Conservation (phyloP, 2,113 vertebrate genomes). For the Periophthalmodon schlosseri region DNA sequence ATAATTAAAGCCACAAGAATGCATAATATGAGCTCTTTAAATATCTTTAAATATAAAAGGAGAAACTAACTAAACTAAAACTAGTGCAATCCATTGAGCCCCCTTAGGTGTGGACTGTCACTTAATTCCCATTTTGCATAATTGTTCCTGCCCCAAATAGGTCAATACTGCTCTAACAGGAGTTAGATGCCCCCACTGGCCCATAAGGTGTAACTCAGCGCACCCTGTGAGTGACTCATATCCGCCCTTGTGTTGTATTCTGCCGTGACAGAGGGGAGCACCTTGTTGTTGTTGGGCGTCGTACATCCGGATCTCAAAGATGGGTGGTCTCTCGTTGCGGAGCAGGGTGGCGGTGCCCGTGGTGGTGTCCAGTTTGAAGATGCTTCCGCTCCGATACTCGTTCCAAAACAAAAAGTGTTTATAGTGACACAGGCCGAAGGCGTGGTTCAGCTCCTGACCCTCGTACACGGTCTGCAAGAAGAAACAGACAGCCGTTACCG, state of each 20-base stretch:
- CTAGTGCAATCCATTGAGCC: too few species aligned
- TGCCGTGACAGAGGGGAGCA: slow-evolving; percentile 1
- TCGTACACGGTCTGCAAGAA: slow-evolving; percentile 88
- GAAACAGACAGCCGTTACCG: too few species aligned
- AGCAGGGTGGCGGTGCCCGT: slow-evolving; percentile 84
- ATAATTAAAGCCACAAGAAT: too few species aligned
- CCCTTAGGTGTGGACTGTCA: too few species aligned
- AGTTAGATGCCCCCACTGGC: too few species aligned
- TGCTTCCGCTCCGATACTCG: slow-evolving; percentile 94
- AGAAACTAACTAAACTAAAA: too few species aligned
- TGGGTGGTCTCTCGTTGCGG: slow-evolving; percentile 92
- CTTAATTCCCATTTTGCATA: too few species aligned
- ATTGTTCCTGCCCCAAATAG: too few species aligned
- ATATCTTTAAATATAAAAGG: too few species aligned
- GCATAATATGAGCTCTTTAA: too few species aligned
- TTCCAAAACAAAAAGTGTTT: slow-evolving; percentile 96
- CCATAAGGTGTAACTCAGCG: background rate
- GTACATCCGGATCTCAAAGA: slow-evolving; percentile 98
- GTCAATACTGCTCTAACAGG: too few species aligned
- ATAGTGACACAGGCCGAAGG: slow-evolving; percentile 97
- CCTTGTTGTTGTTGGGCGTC: slow-evolving; percentile 90
- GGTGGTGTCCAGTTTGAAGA: slow-evolving; percentile 89
- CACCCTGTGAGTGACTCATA: background rate
- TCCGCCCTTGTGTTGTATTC: background rate
- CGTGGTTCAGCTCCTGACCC: slow-evolving; percentile 92